These are phyloP conservation scores for Scolopax bukidnonensis DNA, from an alignment of 2,797 vertebrate genomes.

Conservation along the genomic window DNA sequence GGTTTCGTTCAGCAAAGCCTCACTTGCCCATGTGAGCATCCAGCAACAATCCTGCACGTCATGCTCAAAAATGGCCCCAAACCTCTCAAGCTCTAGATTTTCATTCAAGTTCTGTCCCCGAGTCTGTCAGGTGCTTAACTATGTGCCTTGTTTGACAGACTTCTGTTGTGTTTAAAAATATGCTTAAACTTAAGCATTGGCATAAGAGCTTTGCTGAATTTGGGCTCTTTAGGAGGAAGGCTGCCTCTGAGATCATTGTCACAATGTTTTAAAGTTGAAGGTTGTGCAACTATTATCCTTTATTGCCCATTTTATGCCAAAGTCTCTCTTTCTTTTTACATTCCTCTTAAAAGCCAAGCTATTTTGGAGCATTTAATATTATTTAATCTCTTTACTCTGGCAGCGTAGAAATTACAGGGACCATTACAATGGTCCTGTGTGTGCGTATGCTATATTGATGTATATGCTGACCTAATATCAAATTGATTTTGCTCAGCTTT, in stretches of 20 bases:
- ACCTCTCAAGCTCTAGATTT: not conserved
- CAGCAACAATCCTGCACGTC: accelerated
- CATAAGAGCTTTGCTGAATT: not conserved
- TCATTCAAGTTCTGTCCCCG: not conserved
- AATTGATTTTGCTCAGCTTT: constrained; percentile 85
- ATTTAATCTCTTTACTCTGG: constrained; percentile 61
- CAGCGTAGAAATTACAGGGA: constrained; percentile 69
- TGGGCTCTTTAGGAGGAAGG: not conserved
- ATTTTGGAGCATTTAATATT: constrained; percentile 63
- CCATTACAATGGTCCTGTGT: constrained; percentile 77
- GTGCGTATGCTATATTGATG: constrained; percentile 85
- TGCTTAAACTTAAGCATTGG: not conserved
- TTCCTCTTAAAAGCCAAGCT: constrained; percentile 54
- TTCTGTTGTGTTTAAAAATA: not conserved
- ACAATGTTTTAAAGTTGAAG: constrained; percentile 23
- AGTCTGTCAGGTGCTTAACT: not conserved
- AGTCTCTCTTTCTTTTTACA: constrained; percentile 61
- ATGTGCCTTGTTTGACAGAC: not conserved
- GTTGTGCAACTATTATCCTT: constrained; percentile 46
- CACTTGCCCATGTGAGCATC: not conserved
- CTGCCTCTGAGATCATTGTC: constrained; percentile 1
- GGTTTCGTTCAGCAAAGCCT: not conserved
- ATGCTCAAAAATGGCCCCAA: not conserved
- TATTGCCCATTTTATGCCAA: constrained; percentile 47
- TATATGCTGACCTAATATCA: constrained; percentile 90